phyloP scores from a whole-genome alignment of 2,888 invertebrate genomes.

The Lycophotia porphyrea region DNA sequence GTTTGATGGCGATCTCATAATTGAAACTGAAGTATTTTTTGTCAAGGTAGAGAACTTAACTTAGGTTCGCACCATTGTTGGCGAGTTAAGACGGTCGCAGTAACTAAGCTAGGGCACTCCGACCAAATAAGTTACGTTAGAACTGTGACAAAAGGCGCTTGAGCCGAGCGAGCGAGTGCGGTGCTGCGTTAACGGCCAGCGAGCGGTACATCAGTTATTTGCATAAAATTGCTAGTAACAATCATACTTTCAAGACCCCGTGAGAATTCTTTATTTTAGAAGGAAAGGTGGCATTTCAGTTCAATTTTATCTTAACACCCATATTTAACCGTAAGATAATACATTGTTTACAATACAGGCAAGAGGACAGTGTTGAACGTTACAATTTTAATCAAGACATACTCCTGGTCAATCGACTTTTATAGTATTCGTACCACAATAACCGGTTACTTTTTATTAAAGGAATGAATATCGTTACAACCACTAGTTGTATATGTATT shows the following conservation, averaged over 20 bases:
- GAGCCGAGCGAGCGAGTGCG: neutral
- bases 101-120: neutral
- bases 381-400: neutral
- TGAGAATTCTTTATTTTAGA: neutral
- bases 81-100: neutral
- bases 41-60: neutral
- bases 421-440: slow-evolving; percentile 19
- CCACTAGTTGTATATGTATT: slow-evolving; percentile 2
- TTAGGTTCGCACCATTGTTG: neutral
- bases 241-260: neutral
- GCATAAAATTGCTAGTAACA: neutral
- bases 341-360: neutral
- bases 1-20: neutral
- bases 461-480: slow-evolving; percentile 18
- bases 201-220: neutral
- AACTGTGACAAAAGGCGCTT: neutral
- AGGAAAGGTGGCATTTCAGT: neutral
- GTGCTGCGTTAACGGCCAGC: neutral
- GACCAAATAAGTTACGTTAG: neutral
- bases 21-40: neutral
- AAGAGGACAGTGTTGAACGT: neutral
- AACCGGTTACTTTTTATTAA: slow-evolving; percentile 20
- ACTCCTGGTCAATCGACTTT: neutral
- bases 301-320: neutral
- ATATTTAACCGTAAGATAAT: neutral